Evolutionary conservation across 2,888 invertebrate genomes (phyloP).

Genomic region (Hoplodrina blanda): DNA sequence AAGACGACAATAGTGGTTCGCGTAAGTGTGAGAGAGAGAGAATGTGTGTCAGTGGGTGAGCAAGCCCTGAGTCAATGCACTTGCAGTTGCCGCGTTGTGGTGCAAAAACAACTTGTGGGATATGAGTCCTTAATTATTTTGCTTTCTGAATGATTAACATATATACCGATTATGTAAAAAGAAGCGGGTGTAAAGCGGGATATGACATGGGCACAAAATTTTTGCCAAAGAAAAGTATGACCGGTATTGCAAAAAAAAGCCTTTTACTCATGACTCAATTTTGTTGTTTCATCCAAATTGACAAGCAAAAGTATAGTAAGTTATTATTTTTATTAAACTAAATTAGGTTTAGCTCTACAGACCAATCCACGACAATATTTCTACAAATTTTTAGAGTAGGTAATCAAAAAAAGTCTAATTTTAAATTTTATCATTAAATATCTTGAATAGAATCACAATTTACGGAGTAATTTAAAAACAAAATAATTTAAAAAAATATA

Average conservation of each 20-base stretch:
- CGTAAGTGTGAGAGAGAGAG: constrained; percentile 71
- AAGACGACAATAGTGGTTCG: constrained; percentile 64
- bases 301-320: background rate
- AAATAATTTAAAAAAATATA: too few species aligned
- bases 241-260: background rate
- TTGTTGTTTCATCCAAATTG: background rate
- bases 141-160: constrained; percentile 37
- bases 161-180: constrained; percentile 5
- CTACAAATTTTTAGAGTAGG: too few species aligned
- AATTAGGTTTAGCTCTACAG: too few species aligned
- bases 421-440: too few species aligned
- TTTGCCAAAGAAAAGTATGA: background rate
- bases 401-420: too few species aligned
- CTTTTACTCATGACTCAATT: background rate
- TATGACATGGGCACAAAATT: too few species aligned
- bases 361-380: too few species aligned
- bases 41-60: constrained; percentile 87
- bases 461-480: too few species aligned
- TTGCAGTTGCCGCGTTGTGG: constrained; percentile 62
- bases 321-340: too few species aligned
- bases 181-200: too few species aligned
- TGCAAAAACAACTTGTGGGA: constrained; percentile 52
- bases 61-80: constrained; percentile 82
- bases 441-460: too few species aligned
- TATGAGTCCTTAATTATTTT: constrained; percentile 54